phyloP scores from a whole-genome alignment of 2,888 invertebrate genomes.

The Bellardia bayeri region DNA sequence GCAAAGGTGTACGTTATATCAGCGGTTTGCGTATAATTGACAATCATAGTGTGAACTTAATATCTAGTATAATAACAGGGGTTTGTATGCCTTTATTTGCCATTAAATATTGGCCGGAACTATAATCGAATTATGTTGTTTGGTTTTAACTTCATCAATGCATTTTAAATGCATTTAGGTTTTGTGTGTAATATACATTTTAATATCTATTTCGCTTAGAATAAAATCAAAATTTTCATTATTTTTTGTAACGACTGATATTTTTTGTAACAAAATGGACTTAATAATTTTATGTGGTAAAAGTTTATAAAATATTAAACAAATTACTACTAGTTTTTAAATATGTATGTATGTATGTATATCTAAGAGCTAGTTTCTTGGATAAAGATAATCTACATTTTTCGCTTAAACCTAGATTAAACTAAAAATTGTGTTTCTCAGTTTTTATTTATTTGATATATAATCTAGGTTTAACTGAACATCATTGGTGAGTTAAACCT shows the following conservation, averaged over 20 bases:
- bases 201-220: background rate
- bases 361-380: too few species aligned
- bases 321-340: constrained; percentile 17
- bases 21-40: constrained; percentile 91
- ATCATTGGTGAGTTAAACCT: too few species aligned
- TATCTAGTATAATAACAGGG: constrained; percentile 91
- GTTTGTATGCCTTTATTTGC: constrained; percentile 89
- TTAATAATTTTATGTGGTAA: background rate
- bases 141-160: background rate
- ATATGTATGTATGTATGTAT: constrained; percentile 5
- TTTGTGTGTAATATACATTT: background rate
- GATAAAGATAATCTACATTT: too few species aligned
- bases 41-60: constrained; percentile 94
- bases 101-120: constrained; percentile 85
- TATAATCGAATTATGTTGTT: constrained; percentile 66
- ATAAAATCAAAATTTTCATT: background rate
- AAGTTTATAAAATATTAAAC: background rate
- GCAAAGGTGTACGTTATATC: constrained; percentile 89
- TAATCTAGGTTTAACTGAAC: too few species aligned
- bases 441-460: too few species aligned
- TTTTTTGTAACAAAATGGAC: constrained; percentile 13
- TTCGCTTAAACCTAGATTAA: too few species aligned
- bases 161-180: constrained; percentile 2
- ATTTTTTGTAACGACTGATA: constrained; percentile 14
- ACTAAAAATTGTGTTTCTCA: too few species aligned